Evolutionary conservation across 2,888 invertebrate species (phyloP), one percentile per base, ranked within the genome.

Genomic region (Acronicta leporina): DNA sequence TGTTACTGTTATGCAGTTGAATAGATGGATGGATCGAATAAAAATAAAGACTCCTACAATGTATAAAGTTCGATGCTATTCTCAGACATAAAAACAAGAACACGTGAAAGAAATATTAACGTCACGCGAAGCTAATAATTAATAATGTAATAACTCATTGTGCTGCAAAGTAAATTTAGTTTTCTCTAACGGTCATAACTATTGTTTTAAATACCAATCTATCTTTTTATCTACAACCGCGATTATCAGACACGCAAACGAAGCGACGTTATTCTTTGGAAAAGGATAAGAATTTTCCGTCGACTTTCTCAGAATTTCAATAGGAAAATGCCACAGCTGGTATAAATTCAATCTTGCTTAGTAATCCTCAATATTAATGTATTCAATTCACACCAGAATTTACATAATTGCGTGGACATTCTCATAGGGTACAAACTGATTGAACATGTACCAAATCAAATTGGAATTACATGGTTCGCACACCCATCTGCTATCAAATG

Each of bases 401-500:
- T 73, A 49, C 67, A 54, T 60, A 62, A 70, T 74, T 57, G 75
- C 59, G 47, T 75, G 75, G 57, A 71, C 68, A 57, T 41, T 53
- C 43, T 1, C 58, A 52, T 52, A 70, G 71, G 42, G 59, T 57
- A 42, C 53, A 61, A 61, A 75, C 44, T 56, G 57, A 61, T 61
- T 61, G 54, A 56, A 59, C 56, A 68, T 73, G 50, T 52, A 64
- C 59, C 54, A 66, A 73, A 79, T 70, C 65, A 67, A 75, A 75
- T 74, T 63, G 51, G 69, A 75, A 80, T 81, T 68, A 79, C 67
- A 74, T 73, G 73, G 63, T 63, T 63, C 64, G 68, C 73, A 73
- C 63, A 68, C 65, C 61, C 77, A 83, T 81, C 81, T 80, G 73
- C 70, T 66, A 50, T 62, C 67, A 81, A 86, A 87, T 69, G 63